Conservation (phyloP, 2,113 vertebrate species). For the Actinemys pallida region DNA sequence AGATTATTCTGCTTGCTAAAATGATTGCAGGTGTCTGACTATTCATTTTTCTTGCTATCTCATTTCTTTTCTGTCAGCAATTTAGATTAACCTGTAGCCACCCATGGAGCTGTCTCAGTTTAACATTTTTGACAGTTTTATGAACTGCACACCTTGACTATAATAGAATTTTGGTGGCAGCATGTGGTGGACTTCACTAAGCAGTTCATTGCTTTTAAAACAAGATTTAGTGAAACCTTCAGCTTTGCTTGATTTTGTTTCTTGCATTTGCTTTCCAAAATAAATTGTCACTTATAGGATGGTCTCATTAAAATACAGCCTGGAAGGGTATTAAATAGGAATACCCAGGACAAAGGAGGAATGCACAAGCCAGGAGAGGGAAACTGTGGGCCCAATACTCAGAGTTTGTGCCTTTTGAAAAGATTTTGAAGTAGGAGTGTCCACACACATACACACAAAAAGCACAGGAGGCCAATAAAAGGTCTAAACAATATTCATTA, state of each 20-base stretch:
- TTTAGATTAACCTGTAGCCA: conserved; percentile 39
- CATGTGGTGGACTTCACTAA: conserved; percentile 28
- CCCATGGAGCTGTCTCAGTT: conserved; percentile 42
- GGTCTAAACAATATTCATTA: neutral
- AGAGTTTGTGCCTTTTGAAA: neutral
- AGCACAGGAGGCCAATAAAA: neutral
- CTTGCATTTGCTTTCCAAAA: conserved; percentile 28
- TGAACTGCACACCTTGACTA: conserved; percentile 36
- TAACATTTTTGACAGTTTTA: conserved; percentile 51
- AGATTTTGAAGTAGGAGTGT: neutral
- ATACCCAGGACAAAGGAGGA: neutral
- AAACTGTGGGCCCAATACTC: neutral
- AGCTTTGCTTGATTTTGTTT: neutral
- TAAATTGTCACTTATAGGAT: conserved; percentile 14
- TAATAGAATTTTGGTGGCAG: conserved; percentile 40
- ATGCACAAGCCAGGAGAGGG: neutral
- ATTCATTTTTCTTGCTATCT: conserved; percentile 64
- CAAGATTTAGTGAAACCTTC: neutral
- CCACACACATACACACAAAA: neutral
- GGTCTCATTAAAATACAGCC: conserved; percentile 6
- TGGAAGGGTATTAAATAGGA: neutral
- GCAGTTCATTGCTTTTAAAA: conserved; percentile 27
- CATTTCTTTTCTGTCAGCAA: conserved; percentile 59
- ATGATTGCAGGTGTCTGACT: conserved; percentile 50
- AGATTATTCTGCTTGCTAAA: conserved; percentile 54